A percentile compares a stretch with the other conserved stretches of the same genome.
phyloP scores from a whole-genome alignment of 2,888 invertebrate species.

The Tachina lurida region DNA sequence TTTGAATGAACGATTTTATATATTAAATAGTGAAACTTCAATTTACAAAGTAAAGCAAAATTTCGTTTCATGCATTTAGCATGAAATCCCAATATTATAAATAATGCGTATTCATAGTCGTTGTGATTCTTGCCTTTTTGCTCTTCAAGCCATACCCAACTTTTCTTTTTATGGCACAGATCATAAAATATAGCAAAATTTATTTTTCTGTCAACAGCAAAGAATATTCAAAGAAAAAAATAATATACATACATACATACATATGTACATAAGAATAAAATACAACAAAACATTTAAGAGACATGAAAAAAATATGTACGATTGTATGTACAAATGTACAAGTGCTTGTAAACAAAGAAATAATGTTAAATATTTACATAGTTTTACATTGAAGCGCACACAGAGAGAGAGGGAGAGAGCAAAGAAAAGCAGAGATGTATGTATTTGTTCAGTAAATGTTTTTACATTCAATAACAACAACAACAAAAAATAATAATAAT shows the following conservation, averaged over 20 bases:
- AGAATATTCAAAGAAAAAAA: conserved; percentile 24
- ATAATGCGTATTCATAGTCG: neutral
- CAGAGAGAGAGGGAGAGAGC: neutral
- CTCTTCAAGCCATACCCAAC: neutral
- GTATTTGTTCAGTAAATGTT: conserved; percentile 61
- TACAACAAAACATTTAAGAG: conserved; percentile 38
- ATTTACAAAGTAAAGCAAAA: too few species aligned
- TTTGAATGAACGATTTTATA: too few species aligned
- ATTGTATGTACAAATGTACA: conserved; percentile 26
- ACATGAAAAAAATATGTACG: conserved; percentile 20
- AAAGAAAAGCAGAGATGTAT: neutral
- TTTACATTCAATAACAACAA: conserved; percentile 21
- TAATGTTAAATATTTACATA: conserved; percentile 62
- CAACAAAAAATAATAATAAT: neutral
- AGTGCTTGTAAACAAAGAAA: conserved; percentile 61
- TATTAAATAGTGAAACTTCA: too few species aligned
- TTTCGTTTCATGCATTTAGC: too few species aligned
- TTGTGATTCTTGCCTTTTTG: neutral
- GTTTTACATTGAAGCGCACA: conserved; percentile 17
- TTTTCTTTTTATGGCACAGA: conserved; percentile 28
- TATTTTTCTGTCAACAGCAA: conserved; percentile 56
- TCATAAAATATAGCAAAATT: conserved; percentile 44
- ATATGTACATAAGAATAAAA: conserved; percentile 1
- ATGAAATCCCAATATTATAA: too few species aligned
- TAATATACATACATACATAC: neutral